Evolutionary conservation across 1,140 invertebrate genomes (phyloP), one percentile per base, ranked within the genome.

Genomic region (Drosophila orena): DNA sequence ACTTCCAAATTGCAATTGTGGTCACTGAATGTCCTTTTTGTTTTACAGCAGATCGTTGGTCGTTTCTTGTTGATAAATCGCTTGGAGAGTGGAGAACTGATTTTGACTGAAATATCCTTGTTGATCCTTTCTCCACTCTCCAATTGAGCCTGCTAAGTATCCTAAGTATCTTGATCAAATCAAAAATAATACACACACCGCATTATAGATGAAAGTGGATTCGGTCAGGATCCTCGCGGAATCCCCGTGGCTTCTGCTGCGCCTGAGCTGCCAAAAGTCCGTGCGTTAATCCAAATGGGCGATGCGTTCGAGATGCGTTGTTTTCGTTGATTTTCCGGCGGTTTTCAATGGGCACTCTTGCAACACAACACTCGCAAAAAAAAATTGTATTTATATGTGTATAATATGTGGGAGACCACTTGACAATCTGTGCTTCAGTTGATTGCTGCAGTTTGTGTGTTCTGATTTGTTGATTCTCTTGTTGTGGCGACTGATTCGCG

Each of bases 171-270:
- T 22, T 46, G 35, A 24, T 75, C 5, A 57, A 78, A 86, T 79
- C 57, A 76, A 88, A 88, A 88, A 81, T 77, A 89, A 83, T 88
- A 88, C 83, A 88, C 83, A 88, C 83, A 88, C 83, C 83, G 76
- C 83, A 86, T 89, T 79, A 83, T 89, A 69, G 83, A 64, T 79
- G 71, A 83, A 78, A 54, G 14, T 30, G 17, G 15, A 38, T 27
- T 60, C 22, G 59, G 10, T 46, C 35, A 49, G 59, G 73, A 81
- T 76, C 58, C 62, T 40, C 34, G 22, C 24, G 30, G 35, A n/a
- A 53, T 53, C 40, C 69, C 34, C 35, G 57, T 11, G 7, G 4
- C 14, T 8, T n/a, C 17, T 2, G 55, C 14, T 60, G 12, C 27
- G 24, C 10, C 22, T 34, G 5, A 22, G 27, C 24, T 35, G 1